These are phyloP conservation scores for Parochlus steinenii DNA, from an alignment of 2,888 invertebrate genomes.

Conservation along the genomic window DNA sequence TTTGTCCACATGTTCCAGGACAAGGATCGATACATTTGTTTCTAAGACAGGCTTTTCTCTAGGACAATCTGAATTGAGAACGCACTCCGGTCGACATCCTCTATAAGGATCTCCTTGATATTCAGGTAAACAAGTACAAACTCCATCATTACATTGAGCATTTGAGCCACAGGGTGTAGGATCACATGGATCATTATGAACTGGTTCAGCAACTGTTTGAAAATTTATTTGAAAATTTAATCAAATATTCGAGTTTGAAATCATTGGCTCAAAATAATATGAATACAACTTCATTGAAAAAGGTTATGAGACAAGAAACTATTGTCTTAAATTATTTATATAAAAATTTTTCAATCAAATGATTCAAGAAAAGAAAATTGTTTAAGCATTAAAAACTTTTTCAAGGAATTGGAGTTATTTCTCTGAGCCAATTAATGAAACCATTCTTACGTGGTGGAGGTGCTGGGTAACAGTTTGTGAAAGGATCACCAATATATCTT, in stretches of 20 bases:
- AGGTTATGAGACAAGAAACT: no score
- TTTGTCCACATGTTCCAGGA: slow-evolving; percentile 57
- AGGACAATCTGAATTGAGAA: slow-evolving; percentile 56
- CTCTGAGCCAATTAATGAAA: no score
- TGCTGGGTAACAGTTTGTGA: slow-evolving; percentile 12
- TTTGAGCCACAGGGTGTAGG: slow-evolving; percentile 66
- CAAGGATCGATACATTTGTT: slow-evolving; percentile 68
- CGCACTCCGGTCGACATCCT: slow-evolving; percentile 66
- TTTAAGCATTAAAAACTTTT: no score
- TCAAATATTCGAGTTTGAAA: no score
- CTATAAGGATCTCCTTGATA: slow-evolving; percentile 53
- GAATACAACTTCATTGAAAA: no score
- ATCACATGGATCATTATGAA: slow-evolving; percentile 39
- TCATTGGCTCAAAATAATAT: no score
- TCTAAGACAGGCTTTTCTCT: slow-evolving; percentile 49
- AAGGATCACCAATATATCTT: slow-evolving; percentile 38
- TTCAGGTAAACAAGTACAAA: slow-evolving; percentile 53
- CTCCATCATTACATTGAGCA: slow-evolving; percentile 47
- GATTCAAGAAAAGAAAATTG: no score
- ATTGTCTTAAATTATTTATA: no score
- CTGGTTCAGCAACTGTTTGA: slow-evolving; percentile 22
- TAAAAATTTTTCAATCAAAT: no score
- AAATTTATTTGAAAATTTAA: slow-evolving; percentile 28
- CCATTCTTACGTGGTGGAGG: slow-evolving; percentile 21
- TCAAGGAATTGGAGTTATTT: no score